A percentile compares a stretch with the other conserved stretches of the same genome.
Conservation (phyloP, 2,888 invertebrate genomes). For the Euproctis similis region DNA sequence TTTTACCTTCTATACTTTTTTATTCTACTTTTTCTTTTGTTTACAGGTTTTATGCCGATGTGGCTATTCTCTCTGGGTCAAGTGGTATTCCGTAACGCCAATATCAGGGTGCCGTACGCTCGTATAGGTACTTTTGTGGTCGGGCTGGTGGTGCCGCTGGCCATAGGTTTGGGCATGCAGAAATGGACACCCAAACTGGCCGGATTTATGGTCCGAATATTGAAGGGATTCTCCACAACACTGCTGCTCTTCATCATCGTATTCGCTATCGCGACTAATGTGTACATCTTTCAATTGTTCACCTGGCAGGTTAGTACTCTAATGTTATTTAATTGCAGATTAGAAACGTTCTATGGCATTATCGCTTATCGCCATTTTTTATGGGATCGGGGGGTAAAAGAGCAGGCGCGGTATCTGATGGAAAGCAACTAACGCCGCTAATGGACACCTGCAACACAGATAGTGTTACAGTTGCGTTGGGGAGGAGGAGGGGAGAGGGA, state of each 20-base stretch:
- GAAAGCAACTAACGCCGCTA: too few species aligned
- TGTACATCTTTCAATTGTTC: constrained; percentile 91
- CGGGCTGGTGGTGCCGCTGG: constrained; percentile 85
- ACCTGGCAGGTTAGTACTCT: constrained; percentile 90
- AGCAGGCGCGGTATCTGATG: too few species aligned
- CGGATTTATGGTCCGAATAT: constrained; percentile 82
- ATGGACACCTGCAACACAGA: too few species aligned
- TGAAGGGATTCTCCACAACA: constrained; percentile 88
- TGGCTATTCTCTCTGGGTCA: constrained; percentile 93
- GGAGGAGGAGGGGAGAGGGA: too few species aligned
- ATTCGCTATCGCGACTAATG: constrained; percentile 92
- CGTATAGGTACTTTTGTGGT: constrained; percentile 85
- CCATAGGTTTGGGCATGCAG: constrained; percentile 77
- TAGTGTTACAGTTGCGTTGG: too few species aligned
- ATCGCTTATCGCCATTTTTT: too few species aligned
- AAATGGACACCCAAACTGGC: constrained; percentile 80
- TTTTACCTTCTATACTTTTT: neutral
- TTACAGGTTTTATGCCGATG: constrained; percentile 87
- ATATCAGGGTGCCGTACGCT: constrained; percentile 84
- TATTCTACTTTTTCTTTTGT: constrained; percentile 5
- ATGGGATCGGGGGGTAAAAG: too few species aligned
- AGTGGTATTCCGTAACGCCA: constrained; percentile 81
- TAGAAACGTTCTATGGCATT: too few species aligned
- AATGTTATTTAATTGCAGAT: too few species aligned
- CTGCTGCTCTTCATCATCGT: constrained; percentile 88